Evolutionary conservation across 2,797 vertebrate species (phyloP), one percentile per base, ranked within the genome.

Genomic region (Dryobates pubescens): DNA sequence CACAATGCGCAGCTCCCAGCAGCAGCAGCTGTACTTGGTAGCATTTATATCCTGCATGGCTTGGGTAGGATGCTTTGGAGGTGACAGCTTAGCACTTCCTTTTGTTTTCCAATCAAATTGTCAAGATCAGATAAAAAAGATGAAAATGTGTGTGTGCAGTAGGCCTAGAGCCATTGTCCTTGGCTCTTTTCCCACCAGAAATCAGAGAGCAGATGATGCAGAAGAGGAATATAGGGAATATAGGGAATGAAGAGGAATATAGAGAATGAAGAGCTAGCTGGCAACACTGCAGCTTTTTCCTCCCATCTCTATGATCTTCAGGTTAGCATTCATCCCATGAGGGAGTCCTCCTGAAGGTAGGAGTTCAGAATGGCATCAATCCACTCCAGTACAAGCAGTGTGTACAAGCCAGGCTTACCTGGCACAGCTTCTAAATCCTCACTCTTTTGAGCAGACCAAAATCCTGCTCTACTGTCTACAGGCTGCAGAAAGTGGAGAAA

Each of bases 301-400:
- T 54, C 22, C n/a, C 6, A 7, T 41, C 30, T 12, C 18, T 67
- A 0, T 54, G 57, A 79, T 47, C 53, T 51, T 29, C 22, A 45
- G 34, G 23, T 80, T 38, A 67, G 24, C 63, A 67, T 47, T 82
- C 26, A 53, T 38, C 57, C 47, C 53, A 9, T 0, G 26, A 24
- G 23, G 29, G 17, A 53, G 13, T 67, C 36, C 23, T 58, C 15
- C 43, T 71, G 64, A 34, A 73, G 5, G 20, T 5, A 38, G 57
- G 61, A 65, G 64, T 83, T 78, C 17, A 29, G 27, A 34, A 17
- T 64, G 41, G 41, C 86, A 65, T 72, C 75, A 67, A 43, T 20
- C 32, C 0, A 0, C 56, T 83, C 24, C 64, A 43, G 30, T 47
- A 41, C 38, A 38, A 70, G 68, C 2, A 1, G 20, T 13, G 8